These are phyloP conservation scores for Myotis vivesi DNA, from an alignment of 2,797 vertebrate genomes.

Conservation along the genomic window DNA sequence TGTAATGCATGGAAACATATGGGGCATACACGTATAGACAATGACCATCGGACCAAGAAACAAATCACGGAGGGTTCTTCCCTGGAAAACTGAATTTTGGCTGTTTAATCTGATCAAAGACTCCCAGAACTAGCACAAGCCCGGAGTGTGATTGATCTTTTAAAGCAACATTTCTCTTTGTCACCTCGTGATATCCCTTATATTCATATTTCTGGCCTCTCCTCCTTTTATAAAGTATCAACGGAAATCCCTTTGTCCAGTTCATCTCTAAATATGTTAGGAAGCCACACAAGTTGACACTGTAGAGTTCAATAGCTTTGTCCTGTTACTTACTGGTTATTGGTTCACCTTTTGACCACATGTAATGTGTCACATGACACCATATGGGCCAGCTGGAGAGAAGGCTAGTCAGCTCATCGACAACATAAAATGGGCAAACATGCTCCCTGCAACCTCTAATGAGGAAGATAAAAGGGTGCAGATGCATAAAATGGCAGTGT, in stretches of 20 bases:
- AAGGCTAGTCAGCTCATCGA: slow-evolving; percentile 47
- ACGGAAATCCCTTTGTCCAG: background rate
- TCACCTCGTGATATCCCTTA: background rate
- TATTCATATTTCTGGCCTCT: background rate
- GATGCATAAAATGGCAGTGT: background rate
- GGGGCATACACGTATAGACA: background rate
- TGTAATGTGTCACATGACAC: slow-evolving; percentile 43
- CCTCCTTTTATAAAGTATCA: background rate
- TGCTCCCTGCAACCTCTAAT: slow-evolving; percentile 2
- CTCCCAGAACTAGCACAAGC: background rate
- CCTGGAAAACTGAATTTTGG: background rate
- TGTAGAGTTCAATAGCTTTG: background rate
- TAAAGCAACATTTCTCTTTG: background rate
- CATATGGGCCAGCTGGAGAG: background rate
- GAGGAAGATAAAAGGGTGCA: slow-evolving; percentile 36
- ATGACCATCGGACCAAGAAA: background rate
- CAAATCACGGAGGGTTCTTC: background rate
- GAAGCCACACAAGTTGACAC: background rate
- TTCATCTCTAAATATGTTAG: background rate
- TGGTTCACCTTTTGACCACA: slow-evolving; percentile 51
- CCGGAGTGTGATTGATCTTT: background rate
- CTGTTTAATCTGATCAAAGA: background rate
- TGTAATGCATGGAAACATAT: background rate
- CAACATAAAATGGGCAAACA: slow-evolving; percentile 40
- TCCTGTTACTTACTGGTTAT: background rate